Evolutionary conservation across 2,888 invertebrate species (phyloP).

Genomic region (Junonia oenone): DNA sequence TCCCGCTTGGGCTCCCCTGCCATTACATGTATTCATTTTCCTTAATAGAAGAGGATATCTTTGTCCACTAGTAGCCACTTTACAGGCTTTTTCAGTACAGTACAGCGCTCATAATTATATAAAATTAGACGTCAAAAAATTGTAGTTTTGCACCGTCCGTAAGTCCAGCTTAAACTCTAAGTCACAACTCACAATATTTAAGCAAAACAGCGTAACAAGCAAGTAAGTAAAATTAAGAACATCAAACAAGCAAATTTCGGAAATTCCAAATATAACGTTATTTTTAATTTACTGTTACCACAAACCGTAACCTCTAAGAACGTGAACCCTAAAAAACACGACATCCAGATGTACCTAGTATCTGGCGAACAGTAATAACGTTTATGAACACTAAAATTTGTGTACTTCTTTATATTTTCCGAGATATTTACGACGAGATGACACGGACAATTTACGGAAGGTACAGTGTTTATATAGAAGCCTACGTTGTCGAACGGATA

Average conservation of each 20-base stretch:
- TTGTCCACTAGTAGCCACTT: too few relatives aligned
- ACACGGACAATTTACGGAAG: background rate
- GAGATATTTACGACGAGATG: background rate
- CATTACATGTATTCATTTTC: too few relatives aligned
- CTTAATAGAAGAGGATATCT: too few relatives aligned
- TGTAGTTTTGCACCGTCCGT: too few relatives aligned
- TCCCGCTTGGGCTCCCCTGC: too few relatives aligned
- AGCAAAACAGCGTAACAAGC: background rate
- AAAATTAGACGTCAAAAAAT: too few relatives aligned
- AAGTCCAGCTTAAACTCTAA: too few relatives aligned
- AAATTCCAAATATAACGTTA: background rate
- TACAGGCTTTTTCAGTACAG: too few relatives aligned
- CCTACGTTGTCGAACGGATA: background rate
- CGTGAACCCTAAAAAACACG: background rate
- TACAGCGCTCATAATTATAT: too few relatives aligned
- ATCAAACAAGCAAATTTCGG: background rate
- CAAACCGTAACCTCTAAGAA: background rate
- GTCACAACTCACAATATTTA: too few relatives aligned
- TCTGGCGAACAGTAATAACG: background rate
- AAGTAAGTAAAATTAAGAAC: background rate
- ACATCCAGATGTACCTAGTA: background rate
- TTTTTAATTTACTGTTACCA: background rate
- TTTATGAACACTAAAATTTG: conserved; percentile 3
- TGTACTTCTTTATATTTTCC: background rate
- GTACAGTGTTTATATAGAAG: background rate